Percentiles rank a stretch among this genome's conserved stretches.
phyloP scores from a whole-genome alignment of 1,140 invertebrate genomes.

The Lucilia sericata region DNA sequence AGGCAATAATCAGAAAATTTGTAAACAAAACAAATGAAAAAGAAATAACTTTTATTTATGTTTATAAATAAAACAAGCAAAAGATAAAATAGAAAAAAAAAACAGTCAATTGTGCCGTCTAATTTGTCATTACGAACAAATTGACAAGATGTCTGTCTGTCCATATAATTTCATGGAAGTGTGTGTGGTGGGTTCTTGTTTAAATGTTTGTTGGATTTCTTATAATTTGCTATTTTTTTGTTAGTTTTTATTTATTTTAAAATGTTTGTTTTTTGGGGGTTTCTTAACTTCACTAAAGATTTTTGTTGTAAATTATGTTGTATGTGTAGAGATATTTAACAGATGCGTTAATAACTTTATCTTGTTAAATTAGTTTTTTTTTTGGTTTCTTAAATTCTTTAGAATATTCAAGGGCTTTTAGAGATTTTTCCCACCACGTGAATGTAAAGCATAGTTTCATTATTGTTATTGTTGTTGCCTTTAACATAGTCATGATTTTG shows the following conservation, averaged over 20 bases:
- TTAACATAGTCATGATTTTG: background rate
- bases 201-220: background rate
- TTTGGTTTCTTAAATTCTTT: conserved; percentile 8
- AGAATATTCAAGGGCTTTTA: conserved; percentile 10
- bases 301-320: background rate
- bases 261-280: background rate
- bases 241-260: background rate
- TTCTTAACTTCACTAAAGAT: too few relatives aligned
- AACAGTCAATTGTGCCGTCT: conserved; percentile 26
- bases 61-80: conserved; percentile 24
- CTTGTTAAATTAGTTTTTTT: conserved; percentile 21
- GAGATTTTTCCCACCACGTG: conserved; percentile 1
- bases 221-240: background rate
- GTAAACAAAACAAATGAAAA: conserved; percentile 19
- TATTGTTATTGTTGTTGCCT: background rate
- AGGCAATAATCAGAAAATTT: conserved; percentile 25
- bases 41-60: conserved; percentile 4
- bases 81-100: background rate
- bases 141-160: conserved; percentile 8
- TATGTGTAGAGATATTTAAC: background rate
- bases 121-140: conserved; percentile 24
- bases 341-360: conserved; percentile 24
- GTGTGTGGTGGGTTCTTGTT: background rate
- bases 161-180: background rate
- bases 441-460: too few relatives aligned